phyloP scores from a whole-genome alignment of 2,797 vertebrate genomes.

The Paramormyrops hopkinsi region DNA sequence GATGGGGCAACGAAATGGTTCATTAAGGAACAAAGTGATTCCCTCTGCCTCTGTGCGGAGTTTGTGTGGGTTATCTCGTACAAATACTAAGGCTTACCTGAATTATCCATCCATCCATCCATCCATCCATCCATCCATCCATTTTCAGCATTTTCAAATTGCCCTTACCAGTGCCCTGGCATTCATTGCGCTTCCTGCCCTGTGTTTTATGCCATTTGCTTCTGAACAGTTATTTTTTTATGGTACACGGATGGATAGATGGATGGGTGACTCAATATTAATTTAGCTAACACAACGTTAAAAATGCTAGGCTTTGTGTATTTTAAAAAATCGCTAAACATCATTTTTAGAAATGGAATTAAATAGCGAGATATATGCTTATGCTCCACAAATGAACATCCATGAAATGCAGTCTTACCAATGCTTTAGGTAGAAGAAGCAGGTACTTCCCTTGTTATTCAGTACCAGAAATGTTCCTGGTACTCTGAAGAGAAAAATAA shows the following conservation, averaged over 20 bases:
- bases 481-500: background rate
- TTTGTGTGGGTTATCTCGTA: background rate
- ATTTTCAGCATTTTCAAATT: background rate
- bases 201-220: background rate
- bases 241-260: background rate
- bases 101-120: background rate
- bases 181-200: background rate
- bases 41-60: background rate
- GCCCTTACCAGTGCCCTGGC: background rate
- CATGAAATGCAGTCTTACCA: background rate
- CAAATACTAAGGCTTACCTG: background rate
- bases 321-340: background rate
- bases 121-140: too few relatives aligned
- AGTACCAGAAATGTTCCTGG: background rate
- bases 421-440: background rate
- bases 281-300: background rate
- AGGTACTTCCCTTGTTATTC: background rate
- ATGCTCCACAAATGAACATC: background rate
- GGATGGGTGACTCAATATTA: background rate
- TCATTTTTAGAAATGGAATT: background rate
- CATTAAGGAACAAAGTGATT: background rate
- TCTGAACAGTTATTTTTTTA: background rate
- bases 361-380: background rate
- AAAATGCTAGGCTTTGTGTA: background rate
- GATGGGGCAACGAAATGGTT: background rate